These are phyloP conservation scores for Osmerus eperlanus DNA, from an alignment of 2,113 vertebrate genomes.

Conservation along the genomic window DNA sequence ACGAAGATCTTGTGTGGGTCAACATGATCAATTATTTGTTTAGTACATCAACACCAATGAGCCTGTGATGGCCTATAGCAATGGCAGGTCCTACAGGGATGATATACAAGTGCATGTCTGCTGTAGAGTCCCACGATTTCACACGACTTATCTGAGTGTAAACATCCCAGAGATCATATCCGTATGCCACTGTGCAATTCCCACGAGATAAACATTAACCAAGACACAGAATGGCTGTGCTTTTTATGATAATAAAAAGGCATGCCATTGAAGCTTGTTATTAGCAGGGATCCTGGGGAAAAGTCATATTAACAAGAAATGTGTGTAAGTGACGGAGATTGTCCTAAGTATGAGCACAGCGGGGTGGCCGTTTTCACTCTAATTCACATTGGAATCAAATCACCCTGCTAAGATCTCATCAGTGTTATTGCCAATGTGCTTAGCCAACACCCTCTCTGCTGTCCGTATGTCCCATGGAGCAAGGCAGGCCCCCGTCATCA, in stretches of 20 bases:
- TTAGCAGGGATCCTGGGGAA: slow-evolving; percentile 69
- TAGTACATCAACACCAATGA: slow-evolving; percentile 59
- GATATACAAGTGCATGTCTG: slow-evolving; percentile 36
- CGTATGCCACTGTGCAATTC: slow-evolving; percentile 66
- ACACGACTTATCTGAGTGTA: slow-evolving; percentile 55
- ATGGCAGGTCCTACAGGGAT: slow-evolving; percentile 40
- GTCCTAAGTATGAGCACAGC: slow-evolving; percentile 71
- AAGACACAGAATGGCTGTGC: slow-evolving; percentile 66
- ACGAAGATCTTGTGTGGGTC: slow-evolving; percentile 28
- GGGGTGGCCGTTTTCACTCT: slow-evolving; percentile 75
- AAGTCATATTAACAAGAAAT: slow-evolving; percentile 74
- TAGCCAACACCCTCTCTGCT: slow-evolving; percentile 51
- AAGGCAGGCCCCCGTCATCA: slow-evolving; percentile 51
- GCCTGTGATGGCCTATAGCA: slow-evolving; percentile 42
- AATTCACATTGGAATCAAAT: slow-evolving; percentile 76
- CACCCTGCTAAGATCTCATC: slow-evolving; percentile 76
- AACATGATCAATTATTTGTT: slow-evolving; percentile 59
- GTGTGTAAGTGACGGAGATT: slow-evolving; percentile 76
- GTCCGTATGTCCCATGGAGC: slow-evolving; percentile 60
- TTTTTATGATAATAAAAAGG: slow-evolving; percentile 66
- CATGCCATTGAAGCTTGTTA: slow-evolving; percentile 72
- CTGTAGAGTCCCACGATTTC: slow-evolving; percentile 32
- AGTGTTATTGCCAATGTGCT: slow-evolving; percentile 67
- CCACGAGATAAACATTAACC: slow-evolving; percentile 78
- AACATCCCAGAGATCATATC: slow-evolving; percentile 65